Evolutionary conservation across 2,113 vertebrate genomes (phyloP).

Genomic region (Microtus montanus): DNA sequence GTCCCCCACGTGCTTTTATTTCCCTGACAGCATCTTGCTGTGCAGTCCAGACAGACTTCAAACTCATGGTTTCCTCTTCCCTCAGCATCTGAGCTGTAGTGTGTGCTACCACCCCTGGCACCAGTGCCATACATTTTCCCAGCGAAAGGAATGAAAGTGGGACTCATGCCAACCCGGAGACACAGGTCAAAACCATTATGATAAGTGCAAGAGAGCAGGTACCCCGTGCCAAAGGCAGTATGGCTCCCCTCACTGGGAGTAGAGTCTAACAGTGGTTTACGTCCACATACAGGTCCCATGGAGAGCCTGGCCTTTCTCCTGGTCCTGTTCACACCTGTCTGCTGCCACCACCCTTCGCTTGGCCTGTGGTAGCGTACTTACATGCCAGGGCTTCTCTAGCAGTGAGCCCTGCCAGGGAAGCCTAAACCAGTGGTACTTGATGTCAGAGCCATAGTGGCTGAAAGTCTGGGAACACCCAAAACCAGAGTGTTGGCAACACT

Average conservation of each 20-base stretch:
- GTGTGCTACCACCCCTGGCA: not conserved
- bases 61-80: not conserved
- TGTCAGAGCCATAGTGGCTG: not conserved
- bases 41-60: not conserved
- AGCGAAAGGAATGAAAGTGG: not conserved
- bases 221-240: rapidly evolving
- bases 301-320: not conserved
- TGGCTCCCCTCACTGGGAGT: not conserved
- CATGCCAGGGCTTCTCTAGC: not conserved
- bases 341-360: not conserved
- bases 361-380: rapidly evolving
- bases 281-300: no score
- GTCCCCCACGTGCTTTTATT: not conserved
- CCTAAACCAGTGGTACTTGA: no score
- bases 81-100: not conserved
- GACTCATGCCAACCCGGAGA: not conserved
- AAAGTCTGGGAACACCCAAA: not conserved
- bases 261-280: not conserved
- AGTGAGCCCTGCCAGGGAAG: not conserved
- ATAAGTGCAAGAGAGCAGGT: not conserved
- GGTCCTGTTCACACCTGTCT: not conserved
- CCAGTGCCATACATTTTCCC: not conserved
- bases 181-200: not conserved
- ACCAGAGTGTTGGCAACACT: no score
- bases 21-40: not conserved